Percentiles rank a stretch among this genome's conserved stretches.
Evolutionary conservation across 2,888 invertebrate genomes (phyloP).

Genomic region (Tetheella fluctuosa): DNA sequence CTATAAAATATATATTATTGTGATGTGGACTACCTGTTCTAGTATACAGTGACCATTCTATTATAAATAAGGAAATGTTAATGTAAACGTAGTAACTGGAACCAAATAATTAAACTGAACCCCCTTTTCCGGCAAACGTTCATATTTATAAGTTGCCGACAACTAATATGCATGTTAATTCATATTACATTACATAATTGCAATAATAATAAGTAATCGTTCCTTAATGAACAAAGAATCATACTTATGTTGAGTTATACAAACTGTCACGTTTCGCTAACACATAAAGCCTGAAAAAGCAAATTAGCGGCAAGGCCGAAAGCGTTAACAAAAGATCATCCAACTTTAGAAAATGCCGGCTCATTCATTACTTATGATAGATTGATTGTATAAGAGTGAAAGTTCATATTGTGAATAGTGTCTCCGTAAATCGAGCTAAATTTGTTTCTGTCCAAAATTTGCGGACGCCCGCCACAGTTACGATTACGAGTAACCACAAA

Average conservation of each 20-base stretch:
- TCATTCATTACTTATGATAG: slow-evolving; percentile 65
- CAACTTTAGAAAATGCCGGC: slow-evolving; percentile 55
- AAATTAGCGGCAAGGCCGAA: slow-evolving; percentile 49
- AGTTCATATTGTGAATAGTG: slow-evolving; percentile 62
- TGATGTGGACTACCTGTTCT: not conserved
- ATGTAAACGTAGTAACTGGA: not conserved
- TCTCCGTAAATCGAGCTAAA: slow-evolving; percentile 58
- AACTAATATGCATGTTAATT: not conserved
- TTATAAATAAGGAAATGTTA: not conserved
- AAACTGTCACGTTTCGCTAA: slow-evolving; percentile 8
- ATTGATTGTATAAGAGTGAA: slow-evolving; percentile 67
- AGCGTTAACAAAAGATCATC: slow-evolving; percentile 53
- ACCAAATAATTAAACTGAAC: not conserved
- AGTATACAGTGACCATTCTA: not conserved
- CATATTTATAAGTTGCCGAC: not conserved
- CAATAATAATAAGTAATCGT: not conserved
- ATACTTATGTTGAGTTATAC: not conserved
- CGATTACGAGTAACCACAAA: slow-evolving; percentile 59
- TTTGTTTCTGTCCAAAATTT: slow-evolving; percentile 63
- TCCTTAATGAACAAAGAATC: not conserved
- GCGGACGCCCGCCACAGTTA: slow-evolving; percentile 52
- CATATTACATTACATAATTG: not conserved
- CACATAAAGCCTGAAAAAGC: slow-evolving; percentile 38
- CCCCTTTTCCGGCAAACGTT: not conserved
- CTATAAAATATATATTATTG: not conserved